Conservation (phyloP, 2,888 invertebrate species). For the Epiperipatus broadwayi region DNA sequence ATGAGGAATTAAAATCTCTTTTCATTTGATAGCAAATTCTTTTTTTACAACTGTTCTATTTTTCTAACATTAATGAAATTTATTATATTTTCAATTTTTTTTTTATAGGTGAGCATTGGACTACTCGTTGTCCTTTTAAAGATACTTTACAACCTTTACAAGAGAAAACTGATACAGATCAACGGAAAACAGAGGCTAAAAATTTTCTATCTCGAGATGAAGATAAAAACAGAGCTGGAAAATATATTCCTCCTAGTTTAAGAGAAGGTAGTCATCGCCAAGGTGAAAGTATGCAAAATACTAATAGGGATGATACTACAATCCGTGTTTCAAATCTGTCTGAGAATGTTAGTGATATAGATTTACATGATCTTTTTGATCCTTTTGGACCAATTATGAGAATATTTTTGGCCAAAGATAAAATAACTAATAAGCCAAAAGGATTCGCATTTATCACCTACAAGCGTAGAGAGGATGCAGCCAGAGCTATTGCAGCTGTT, state of each 20-base stretch:
- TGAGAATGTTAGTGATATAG: constrained; percentile 74
- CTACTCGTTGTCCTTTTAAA: constrained; percentile 91
- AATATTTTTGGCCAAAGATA: constrained; percentile 84
- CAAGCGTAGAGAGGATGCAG: constrained; percentile 70
- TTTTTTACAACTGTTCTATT: too few relatives aligned
- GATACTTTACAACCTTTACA: constrained; percentile 44
- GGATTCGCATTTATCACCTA: constrained; percentile 98
- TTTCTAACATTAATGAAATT: too few relatives aligned
- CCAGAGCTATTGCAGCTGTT: constrained; percentile 66
- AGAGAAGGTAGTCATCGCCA: constrained; percentile 52
- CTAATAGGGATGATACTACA: constrained; percentile 41
- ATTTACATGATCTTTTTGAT: constrained; percentile 84
- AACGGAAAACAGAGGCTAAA: too few relatives aligned
- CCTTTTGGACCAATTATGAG: constrained; percentile 82
- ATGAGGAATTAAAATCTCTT: too few relatives aligned
- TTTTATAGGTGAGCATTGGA: constrained; percentile 98
- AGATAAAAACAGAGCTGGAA: constrained; percentile 28
- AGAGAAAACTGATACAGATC: too few relatives aligned
- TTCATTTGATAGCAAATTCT: too few relatives aligned
- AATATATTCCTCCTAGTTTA: constrained; percentile 60
- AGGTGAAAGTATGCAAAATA: constrained; percentile 43
- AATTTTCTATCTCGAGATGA: too few relatives aligned
- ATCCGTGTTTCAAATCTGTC: constrained; percentile 93
- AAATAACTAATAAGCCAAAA: constrained; percentile 36
- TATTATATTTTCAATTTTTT: too few relatives aligned